Conservation (phyloP, 2,113 vertebrate genomes). For the Myrmecophaga tridactyla region DNA sequence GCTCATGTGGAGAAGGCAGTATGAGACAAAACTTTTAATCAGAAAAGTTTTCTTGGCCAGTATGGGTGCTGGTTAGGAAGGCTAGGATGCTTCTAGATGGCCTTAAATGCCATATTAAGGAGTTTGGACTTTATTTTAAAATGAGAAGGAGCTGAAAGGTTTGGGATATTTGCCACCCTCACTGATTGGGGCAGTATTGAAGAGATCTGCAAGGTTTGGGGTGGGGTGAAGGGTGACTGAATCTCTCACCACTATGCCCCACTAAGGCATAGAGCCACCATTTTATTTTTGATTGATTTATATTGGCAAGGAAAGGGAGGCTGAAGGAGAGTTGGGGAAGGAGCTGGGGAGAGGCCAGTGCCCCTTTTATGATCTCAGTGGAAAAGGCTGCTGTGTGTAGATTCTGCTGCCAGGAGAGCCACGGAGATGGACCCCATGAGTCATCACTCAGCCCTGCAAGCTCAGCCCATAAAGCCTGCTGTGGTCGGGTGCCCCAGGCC, state of each 20-base stretch:
- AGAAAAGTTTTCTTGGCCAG: neutral
- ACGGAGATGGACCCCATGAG: constrained; percentile 65
- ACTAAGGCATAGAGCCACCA: neutral
- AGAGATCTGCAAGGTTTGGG: constrained; percentile 1
- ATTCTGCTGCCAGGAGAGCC: constrained; percentile 65
- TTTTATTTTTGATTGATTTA: neutral
- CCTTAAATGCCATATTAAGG: neutral
- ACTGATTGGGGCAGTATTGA: neutral
- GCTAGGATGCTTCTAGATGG: neutral
- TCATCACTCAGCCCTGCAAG: constrained; percentile 70
- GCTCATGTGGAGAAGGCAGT: neutral
- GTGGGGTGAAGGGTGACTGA: neutral
- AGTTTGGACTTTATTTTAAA: constrained; percentile 4
- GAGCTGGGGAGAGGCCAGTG: neutral
- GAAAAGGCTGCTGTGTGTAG: constrained; percentile 63
- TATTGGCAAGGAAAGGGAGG: constrained; percentile 7
- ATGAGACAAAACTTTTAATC: neutral
- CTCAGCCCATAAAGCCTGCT: constrained; percentile 67
- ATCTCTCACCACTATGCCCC: neutral
- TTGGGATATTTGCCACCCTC: neutral
- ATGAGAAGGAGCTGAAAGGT: neutral
- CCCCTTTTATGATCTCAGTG: constrained; percentile 69
- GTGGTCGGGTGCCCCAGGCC: constrained; percentile 48
- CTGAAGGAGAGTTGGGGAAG: neutral
- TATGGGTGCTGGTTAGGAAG: neutral